Evolutionary conservation across 2,888 invertebrate genomes (phyloP), one percentile per base, ranked within the genome.

Genomic region (Auanema sp.): DNA sequence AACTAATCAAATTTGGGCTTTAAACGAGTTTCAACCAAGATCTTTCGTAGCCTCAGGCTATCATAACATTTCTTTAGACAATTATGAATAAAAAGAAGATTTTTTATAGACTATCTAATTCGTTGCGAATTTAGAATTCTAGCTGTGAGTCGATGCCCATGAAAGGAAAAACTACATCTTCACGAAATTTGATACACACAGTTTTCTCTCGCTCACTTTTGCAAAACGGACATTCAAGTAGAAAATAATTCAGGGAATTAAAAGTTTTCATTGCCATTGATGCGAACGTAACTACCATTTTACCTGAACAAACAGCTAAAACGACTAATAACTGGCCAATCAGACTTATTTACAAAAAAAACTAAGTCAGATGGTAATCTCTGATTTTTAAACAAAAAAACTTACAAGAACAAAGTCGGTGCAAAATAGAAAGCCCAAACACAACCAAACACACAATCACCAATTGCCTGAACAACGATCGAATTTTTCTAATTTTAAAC

Each of bases 381-480:
- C 8, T 52, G 21, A 33, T 40, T 40, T 40, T n/a, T 55, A 18
- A 21, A 33, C 3, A 33, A 18, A 44, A 43, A 43, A 52, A 72
- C 73, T 71, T 58, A 75, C 75, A 75, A 69, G 50, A 72, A 72
- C 16, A 75, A 59, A 33, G 68, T 67, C 1, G 75, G 75, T 40
- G 75, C 72, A 59, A 75, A 75, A 58, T 75, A 75, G 57, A 75
- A 69, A 41, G 72, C 72, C 75, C 75, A 75, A 42, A 75, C 69
- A 10, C 64, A 53, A 1, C 65, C 58, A 54, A 75, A 75, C 14
- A 72, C 60, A 10, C 66, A 65, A 44, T 75, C 75, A 33, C 72
- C 75, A 40, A 63, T 50, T 8, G 75, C 71, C 58, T 75, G 66
- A 47, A 24, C 25, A 40, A 16, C 25, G 41, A 55, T 55, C 18